Evolutionary conservation across 30 jellyfish, hydroid and myxozoan genomes (phyloP).

Genomic region (Cassiopea xamachana): DNA sequence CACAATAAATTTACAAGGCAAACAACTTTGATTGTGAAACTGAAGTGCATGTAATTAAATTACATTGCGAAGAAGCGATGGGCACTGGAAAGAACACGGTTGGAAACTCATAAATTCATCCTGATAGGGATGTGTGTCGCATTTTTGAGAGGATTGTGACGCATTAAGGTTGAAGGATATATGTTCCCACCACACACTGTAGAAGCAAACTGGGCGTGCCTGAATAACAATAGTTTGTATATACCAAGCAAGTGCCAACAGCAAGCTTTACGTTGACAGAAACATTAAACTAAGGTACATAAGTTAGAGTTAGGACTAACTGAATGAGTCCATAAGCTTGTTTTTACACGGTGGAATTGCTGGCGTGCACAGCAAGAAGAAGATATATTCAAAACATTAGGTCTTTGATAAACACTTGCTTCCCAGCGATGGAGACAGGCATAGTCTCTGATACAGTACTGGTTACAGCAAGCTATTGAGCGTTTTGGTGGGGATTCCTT

Average conservation of each 20-base stretch:
- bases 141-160: background rate
- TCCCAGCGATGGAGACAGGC: too few relatives aligned
- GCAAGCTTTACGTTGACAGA: background rate
- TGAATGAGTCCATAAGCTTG: too few relatives aligned
- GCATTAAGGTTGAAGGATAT: background rate
- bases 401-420: too few relatives aligned
- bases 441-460: too few relatives aligned
- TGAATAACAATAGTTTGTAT: background rate
- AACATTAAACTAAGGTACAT: background rate
- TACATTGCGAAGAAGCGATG: background rate
- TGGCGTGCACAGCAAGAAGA: too few relatives aligned
- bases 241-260: background rate
- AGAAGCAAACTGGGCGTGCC: background rate
- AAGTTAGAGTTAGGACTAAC: too few relatives aligned
- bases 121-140: background rate
- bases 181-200: background rate
- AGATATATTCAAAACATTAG: too few relatives aligned
- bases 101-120: background rate
- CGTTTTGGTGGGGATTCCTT: too few relatives aligned
- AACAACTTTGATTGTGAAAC: background rate
- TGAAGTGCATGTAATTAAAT: background rate
- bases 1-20: background rate
- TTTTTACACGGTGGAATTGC: too few relatives aligned
- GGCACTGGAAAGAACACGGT: background rate
- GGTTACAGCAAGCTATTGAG: too few relatives aligned